A percentile compares a stretch with the other conserved stretches of the same genome.
Evolutionary conservation across 2,113 vertebrate genomes (phyloP).

Genomic region (Varanus salvator): DNA sequence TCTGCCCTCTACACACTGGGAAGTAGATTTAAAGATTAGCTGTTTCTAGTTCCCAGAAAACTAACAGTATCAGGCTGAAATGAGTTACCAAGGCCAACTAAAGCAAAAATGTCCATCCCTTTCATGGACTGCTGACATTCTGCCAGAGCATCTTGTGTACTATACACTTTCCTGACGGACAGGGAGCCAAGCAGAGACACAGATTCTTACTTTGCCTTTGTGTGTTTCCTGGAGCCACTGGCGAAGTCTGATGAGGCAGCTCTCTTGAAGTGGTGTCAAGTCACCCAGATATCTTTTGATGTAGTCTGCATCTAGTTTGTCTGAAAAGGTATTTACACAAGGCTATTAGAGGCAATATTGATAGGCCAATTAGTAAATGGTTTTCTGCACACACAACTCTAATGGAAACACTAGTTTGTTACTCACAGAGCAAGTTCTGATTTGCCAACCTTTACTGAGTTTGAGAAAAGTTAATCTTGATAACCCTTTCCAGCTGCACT

Average conservation of each 20-base stretch:
- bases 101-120: neutral
- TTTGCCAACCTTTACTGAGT: neutral
- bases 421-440: neutral
- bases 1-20: neutral
- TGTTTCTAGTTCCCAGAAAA: conserved; percentile 40
- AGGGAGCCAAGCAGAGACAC: neutral
- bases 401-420: neutral
- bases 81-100: conserved; percentile 25
- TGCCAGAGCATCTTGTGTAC: neutral
- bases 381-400: neutral
- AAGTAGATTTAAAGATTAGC: neutral
- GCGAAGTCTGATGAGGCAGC: conserved; percentile 93
- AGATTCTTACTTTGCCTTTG: conserved; percentile 91
- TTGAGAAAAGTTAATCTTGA: neutral
- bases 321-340: conserved; percentile 69
- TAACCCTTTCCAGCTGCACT: neutral
- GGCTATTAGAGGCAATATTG: neutral
- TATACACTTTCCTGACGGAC: neutral
- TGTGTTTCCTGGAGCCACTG: conserved; percentile 96
- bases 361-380: neutral
- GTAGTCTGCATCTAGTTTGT: conserved; percentile 96
- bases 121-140: conserved; percentile 9
- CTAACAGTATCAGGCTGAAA: conserved; percentile 18
- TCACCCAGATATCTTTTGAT: conserved; percentile 95
- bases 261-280: conserved; percentile 95